Base-by-base conservation (phyloP, 2,113 vertebrate species). In the Aspidoscelis tigris region DNA sequence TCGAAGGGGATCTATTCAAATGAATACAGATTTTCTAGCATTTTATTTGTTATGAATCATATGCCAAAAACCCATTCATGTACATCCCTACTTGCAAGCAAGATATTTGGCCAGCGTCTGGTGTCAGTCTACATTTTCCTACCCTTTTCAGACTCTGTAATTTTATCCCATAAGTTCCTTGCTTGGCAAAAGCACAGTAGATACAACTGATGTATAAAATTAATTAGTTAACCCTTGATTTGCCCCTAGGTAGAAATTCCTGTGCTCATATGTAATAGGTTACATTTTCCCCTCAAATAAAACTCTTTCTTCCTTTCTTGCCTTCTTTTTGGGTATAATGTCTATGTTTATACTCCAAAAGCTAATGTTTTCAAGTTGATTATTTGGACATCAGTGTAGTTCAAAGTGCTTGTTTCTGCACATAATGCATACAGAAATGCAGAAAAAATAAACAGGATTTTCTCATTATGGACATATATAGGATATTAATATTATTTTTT, bases 381-480 rank as follows among this genome's bases (percentile, higher is more conserved):
- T 90, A 79, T 81, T 80, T 84, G 39, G 26, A n/a, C 47, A n/a
- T 78, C 83, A 83, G 75, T 82, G 89, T 85, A 81, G 18, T 81
- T 87, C 86, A 12, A 50, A 75, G 43, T 88, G 84, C 81, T 66
- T 81, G 89, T 88, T 89, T 70, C 80, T 69, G 66, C 71, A 89
- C 71, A 86, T 91, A 89, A 90, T 77, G 89, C 78, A 91, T 87
- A 88, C 88, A 88, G 86, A 90, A 43, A 64, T 71, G 68, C 83
- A 78, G 41, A 65, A 8, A 53, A 84, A 53, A 33, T 72, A 65
- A 84, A 73, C 26, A 44, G 47, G 70, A 43, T 55, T 69, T 90
- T 83, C 88, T 84, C 89, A 79, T 91, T 86, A 88, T 89, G 88
- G 92, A 92, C 80, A 84, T 71, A 88, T 89, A 88, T 44, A 80